A percentile compares a stretch with the other conserved stretches of the same genome.
phyloP scores from a whole-genome alignment of 1,140 invertebrate genomes.

The Lepidurus packardi region DNA sequence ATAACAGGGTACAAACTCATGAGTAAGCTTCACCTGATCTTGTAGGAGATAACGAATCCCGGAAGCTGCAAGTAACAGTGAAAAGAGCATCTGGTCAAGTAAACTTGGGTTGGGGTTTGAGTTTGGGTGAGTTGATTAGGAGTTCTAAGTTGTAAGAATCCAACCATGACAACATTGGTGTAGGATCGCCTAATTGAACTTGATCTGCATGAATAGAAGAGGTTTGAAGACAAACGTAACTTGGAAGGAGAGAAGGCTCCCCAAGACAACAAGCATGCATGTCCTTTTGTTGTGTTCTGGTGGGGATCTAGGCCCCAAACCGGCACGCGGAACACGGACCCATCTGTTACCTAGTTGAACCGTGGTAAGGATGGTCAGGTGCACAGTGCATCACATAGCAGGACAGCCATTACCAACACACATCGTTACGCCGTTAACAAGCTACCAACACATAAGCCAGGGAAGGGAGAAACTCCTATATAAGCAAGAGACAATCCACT shows the following conservation, averaged over 20 bases:
- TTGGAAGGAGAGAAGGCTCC: not conserved
- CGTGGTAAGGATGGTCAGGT: not conserved
- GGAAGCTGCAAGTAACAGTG: not conserved
- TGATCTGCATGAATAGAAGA: not conserved
- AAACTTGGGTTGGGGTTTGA: not conserved
- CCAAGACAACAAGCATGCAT: not conserved
- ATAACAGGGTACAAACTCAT: too few species aligned
- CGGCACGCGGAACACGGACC: not conserved
- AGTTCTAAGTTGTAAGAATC: not conserved
- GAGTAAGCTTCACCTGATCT: not conserved
- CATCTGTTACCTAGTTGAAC: not conserved
- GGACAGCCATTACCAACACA: not conserved
- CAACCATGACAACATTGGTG: not conserved
- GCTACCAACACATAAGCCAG: not conserved
- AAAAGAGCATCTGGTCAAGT: not conserved
- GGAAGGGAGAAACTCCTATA: not conserved
- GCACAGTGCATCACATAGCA: not conserved
- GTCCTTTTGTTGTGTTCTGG: not conserved
- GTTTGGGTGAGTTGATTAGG: not conserved
- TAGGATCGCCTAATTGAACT: not conserved
- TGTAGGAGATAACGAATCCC: not conserved
- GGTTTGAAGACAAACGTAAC: not conserved
- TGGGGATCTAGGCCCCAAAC: constrained; percentile 12
- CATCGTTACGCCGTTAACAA: not conserved
- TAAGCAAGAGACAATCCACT: not conserved